Evolutionary conservation across 2,888 invertebrate species (phyloP).

Genomic region (Ommatoiulus sabulosus): DNA sequence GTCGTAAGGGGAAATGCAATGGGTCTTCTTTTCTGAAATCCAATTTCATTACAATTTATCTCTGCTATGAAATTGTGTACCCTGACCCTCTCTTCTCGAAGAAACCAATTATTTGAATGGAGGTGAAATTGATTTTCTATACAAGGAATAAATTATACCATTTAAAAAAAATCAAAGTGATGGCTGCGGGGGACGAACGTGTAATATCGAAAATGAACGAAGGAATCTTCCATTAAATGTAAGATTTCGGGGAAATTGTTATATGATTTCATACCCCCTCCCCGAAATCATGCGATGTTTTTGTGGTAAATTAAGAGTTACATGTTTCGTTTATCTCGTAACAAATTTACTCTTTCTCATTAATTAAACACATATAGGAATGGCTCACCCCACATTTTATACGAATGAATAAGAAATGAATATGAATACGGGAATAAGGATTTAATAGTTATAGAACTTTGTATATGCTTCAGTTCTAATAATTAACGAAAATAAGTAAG

Average conservation of each 20-base stretch:
- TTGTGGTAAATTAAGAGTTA: not conserved
- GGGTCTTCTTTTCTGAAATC: not conserved
- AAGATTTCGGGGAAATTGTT: not conserved
- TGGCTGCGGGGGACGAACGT: not conserved
- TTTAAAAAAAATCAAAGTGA: slow-evolving; percentile 2
- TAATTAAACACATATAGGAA: not conserved
- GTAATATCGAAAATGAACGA: not conserved
- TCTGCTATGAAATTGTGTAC: slow-evolving; percentile 14
- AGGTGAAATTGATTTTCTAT: slow-evolving; percentile 35
- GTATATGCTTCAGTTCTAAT: not conserved
- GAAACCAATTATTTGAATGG: slow-evolving; percentile 45
- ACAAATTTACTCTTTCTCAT: not conserved
- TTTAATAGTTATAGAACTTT: not conserved
- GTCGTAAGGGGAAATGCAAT: not conserved
- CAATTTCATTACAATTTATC: slow-evolving; percentile 10
- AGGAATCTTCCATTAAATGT: not conserved
- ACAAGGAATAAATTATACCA: slow-evolving; percentile 37
- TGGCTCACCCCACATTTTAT: too few species aligned
- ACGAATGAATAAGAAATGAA: too few species aligned
- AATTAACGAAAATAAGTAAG: too few species aligned
- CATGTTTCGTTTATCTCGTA: slow-evolving; percentile 18
- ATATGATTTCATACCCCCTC: not conserved
- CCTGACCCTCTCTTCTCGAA: not conserved
- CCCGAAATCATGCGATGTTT: not conserved
- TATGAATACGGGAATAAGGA: not conserved